Percentiles rank a stretch among this genome's conserved stretches.
These are phyloP conservation scores for Geotria australis DNA, from an alignment of 2,797 vertebrate genomes.

Conservation along the genomic window DNA sequence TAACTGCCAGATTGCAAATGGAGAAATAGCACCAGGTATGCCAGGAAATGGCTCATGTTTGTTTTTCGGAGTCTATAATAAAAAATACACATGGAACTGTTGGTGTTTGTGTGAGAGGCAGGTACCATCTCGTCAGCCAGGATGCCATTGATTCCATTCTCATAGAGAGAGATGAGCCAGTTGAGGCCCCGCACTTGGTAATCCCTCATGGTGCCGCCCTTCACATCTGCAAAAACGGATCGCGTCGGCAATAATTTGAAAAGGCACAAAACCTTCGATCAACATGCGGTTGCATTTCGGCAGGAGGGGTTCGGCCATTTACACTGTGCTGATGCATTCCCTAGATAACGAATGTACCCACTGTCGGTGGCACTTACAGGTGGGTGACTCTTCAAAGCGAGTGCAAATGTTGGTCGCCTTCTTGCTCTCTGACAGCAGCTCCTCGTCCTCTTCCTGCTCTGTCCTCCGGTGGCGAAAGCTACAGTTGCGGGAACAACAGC, in stretches of 20 bases:
- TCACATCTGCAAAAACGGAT: constrained; percentile 31
- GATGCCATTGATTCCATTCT: constrained; percentile 94
- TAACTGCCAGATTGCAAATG: too few relatives aligned
- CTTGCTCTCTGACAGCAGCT: constrained; percentile 68
- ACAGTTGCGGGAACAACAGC: not conserved
- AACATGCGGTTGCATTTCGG: not conserved
- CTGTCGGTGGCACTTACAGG: constrained; percentile 24
- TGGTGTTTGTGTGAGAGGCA: not conserved
- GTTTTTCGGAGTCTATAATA: too few relatives aligned
- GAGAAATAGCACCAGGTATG: too few relatives aligned
- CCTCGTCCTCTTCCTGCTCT: constrained; percentile 90
- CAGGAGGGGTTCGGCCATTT: too few relatives aligned
- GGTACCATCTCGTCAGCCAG: constrained; percentile 94
- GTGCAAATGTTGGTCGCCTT: constrained; percentile 82
- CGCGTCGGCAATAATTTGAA: not conserved
- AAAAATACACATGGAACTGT: too few relatives aligned
- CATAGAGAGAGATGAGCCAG: constrained; percentile 93
- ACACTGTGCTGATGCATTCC: too few relatives aligned
- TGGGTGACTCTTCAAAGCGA: constrained; percentile 77
- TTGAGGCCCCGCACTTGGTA: constrained; percentile 83
- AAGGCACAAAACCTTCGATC: not conserved
- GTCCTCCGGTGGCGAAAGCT: constrained; percentile 85
- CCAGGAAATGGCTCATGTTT: too few relatives aligned
- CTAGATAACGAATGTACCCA: too few relatives aligned
- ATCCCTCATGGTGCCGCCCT: constrained; percentile 67